Percentiles rank a stretch among this genome's conserved stretches.
phyloP scores from a whole-genome alignment of 1,140 invertebrate genomes.

The Babylonia areolata region DNA sequence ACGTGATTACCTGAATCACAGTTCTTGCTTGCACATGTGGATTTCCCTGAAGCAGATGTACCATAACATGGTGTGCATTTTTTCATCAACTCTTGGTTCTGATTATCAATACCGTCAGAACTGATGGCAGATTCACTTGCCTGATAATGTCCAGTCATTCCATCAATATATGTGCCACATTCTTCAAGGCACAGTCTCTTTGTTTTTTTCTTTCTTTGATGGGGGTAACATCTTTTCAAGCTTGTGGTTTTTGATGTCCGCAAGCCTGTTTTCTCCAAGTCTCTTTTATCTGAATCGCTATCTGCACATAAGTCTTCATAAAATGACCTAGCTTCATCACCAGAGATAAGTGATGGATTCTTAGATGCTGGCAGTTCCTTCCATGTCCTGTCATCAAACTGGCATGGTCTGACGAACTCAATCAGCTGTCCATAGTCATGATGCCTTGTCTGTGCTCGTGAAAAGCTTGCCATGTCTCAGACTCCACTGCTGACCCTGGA shows the following conservation, averaged over 20 bases:
- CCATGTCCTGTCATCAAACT: background rate
- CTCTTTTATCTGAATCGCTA: background rate
- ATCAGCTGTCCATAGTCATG: conserved; percentile 19
- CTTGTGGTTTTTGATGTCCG: background rate
- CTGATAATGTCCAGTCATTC: background rate
- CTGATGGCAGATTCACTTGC: too few species aligned
- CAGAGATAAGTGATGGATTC: conserved; percentile 31
- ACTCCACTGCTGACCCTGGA: background rate
- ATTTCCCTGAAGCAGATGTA: background rate
- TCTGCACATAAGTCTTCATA: conserved; percentile 46
- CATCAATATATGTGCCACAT: too few species aligned
- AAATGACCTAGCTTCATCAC: conserved; percentile 49
- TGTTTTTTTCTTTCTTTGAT: background rate
- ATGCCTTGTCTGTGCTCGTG: background rate
- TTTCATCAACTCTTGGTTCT: background rate
- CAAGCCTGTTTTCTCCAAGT: background rate
- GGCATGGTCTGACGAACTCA: background rate
- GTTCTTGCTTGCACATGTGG: background rate
- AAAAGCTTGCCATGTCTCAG: background rate
- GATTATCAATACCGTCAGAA: background rate
- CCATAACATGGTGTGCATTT: background rate
- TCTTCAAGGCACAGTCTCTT: background rate
- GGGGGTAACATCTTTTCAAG: background rate
- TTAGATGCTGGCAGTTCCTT: background rate
- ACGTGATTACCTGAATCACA: background rate